Base-by-base conservation (phyloP, 2,888 invertebrate genomes). In the Clepsis dumicolana region DNA sequence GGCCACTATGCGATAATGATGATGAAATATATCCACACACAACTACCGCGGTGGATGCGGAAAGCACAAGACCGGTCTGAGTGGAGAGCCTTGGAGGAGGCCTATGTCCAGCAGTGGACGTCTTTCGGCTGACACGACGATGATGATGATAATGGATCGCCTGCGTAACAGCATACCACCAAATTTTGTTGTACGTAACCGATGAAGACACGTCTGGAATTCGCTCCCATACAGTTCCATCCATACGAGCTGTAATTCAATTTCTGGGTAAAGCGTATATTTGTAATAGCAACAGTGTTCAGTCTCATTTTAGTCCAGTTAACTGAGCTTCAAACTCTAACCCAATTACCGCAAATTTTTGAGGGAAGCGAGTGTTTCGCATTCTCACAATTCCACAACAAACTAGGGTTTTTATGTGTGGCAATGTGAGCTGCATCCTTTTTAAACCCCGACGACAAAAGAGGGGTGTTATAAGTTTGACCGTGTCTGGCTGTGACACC, bases 201-300 rank as follows among this genome's bases (percentile, higher is more conserved):
- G 38, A 21, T 12, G 18, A 10, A 12, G 12, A 21, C 10, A 1
- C 48, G 48, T 35, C 59, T 72, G 48, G 12, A 74, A 70, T 70
- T 35, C 5, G 1, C 0, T 1, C 59, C 71, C 79, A 79, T 87
- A 67, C 72, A 67, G 83, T 77, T 65, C 64, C 69, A 59, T 27
- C 62, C 68, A 69, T 72, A 76, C 79, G 73, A 77, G 74, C 79
- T 80, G 86, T 90, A 90, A 90, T 90, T 90, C 89, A 91, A 90
- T 91, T 91, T 90, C 74, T 81, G 84, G 75, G 79, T 81, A 83
- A 83, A 87, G 76, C 84, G 85, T 78, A 84, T 86, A 86, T 86
- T 86, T 87, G 88, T 87, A 83, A 87, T 84, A 80, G 78, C 77
- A 80, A 81, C 84, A 80, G 83, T 81, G 83, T 75, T 81, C 81